Evolutionary conservation across 2,113 vertebrate species (phyloP).

Genomic region (Aix galericulata): DNA sequence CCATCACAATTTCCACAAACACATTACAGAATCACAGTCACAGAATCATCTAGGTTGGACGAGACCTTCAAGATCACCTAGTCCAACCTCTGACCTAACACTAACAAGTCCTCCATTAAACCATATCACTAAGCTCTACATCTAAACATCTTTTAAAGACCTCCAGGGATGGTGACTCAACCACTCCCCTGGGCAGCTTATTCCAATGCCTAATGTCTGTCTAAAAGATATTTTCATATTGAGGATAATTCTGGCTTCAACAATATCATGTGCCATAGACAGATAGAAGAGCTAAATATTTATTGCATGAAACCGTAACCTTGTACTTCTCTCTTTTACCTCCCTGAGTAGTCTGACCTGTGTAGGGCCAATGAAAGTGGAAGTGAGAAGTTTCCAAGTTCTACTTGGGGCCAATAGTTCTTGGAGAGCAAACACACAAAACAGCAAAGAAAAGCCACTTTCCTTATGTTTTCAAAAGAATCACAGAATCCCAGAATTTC

Average conservation of each 20-base stretch:
- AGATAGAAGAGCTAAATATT: background rate
- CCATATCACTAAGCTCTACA: too few species aligned
- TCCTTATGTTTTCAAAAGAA: background rate
- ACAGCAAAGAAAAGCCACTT: background rate
- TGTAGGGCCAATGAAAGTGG: background rate
- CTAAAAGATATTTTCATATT: background rate
- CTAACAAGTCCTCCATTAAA: too few species aligned
- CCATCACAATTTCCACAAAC: background rate
- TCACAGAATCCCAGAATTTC: background rate
- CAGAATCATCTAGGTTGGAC: too few species aligned
- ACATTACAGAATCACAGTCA: background rate
- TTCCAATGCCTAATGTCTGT: background rate
- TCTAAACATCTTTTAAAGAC: too few species aligned
- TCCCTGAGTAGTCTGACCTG: background rate
- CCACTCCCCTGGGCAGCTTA: too few species aligned
- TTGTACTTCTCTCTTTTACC: background rate
- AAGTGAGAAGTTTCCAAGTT: background rate
- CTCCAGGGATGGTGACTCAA: too few species aligned
- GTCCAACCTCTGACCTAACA: too few species aligned
- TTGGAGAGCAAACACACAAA: background rate
- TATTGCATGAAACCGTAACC: background rate
- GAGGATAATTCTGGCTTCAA: background rate
- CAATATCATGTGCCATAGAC: background rate
- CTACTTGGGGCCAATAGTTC: background rate
- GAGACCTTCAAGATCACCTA: too few species aligned